These are phyloP conservation scores for Drosophila paramelanica DNA, from an alignment of 2,888 invertebrate genomes.

Conservation along the genomic window DNA sequence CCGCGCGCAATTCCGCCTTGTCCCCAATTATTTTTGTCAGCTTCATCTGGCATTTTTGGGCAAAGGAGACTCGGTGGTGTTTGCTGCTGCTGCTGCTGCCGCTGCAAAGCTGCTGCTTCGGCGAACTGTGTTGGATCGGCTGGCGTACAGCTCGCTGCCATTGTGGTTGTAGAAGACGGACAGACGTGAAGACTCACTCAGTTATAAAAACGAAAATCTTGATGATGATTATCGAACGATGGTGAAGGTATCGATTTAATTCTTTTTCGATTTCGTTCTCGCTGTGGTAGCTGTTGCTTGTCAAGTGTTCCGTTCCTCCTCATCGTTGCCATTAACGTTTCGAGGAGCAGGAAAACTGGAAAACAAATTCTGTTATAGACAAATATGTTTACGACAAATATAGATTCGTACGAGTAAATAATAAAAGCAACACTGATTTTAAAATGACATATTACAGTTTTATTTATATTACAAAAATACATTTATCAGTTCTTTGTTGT, in stretches of 20 bases:
- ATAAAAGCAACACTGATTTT: slow-evolving; percentile 70
- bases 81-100: slow-evolving; percentile 74
- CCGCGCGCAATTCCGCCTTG: slow-evolving; percentile 79
- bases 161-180: slow-evolving; percentile 67
- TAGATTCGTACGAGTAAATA: slow-evolving; percentile 41
- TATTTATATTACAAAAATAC: slow-evolving; percentile 64
- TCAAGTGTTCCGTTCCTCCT: slow-evolving; percentile 73
- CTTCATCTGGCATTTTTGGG: slow-evolving; percentile 62
- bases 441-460: slow-evolving; percentile 60
- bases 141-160: slow-evolving; percentile 59
- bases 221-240: slow-evolving; percentile 27
- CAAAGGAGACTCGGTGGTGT: slow-evolving; percentile 74
- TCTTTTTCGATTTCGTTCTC: slow-evolving; percentile 25
- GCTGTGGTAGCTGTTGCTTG: slow-evolving; percentile 34
- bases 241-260: slow-evolving; percentile 24
- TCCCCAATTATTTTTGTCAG: slow-evolving; percentile 67
- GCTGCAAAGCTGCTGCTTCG: slow-evolving; percentile 70
- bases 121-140: slow-evolving; percentile 66
- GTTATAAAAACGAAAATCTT: slow-evolving; percentile 48
- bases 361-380: slow-evolving; percentile 78
- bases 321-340: slow-evolving; percentile 77
- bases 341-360: slow-evolving; percentile 80
- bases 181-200: slow-evolving; percentile 79
- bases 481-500: slow-evolving; percentile 62
- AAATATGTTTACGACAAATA: slow-evolving; percentile 55